Percentiles rank a stretch among this genome's conserved stretches.
Conservation (phyloP, 2,797 vertebrate species). For the Chanos chanos region DNA sequence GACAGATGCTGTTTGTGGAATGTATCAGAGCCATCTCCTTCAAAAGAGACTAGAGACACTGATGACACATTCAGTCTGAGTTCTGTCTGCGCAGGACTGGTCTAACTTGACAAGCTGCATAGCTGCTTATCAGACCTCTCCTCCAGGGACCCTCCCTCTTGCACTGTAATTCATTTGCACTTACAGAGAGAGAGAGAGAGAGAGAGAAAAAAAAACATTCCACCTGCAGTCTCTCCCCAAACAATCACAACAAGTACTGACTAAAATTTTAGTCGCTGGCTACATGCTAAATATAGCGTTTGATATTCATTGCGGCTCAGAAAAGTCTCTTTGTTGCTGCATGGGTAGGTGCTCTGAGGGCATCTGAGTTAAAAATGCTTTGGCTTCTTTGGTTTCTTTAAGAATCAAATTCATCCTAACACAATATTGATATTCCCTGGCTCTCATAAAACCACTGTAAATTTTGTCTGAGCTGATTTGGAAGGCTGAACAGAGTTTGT, state of each 20-base stretch:
- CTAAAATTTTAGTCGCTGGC: neutral
- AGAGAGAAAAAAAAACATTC: constrained; percentile 59
- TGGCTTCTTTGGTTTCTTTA: no score
- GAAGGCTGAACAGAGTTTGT: constrained; percentile 28
- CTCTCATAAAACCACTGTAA: no score
- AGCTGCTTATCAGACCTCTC: constrained; percentile 52
- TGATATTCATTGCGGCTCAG: no score
- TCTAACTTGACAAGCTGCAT: constrained; percentile 34
- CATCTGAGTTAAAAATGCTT: constrained; percentile 50
- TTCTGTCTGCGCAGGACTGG: constrained; percentile 29
- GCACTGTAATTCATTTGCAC: constrained; percentile 53
- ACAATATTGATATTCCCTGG: constrained; percentile 50
- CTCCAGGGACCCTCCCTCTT: constrained; percentile 30
- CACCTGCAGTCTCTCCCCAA: constrained; percentile 25
- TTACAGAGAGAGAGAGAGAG: no score
- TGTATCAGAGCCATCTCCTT: constrained; percentile 11
- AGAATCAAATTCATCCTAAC: constrained; percentile 15
- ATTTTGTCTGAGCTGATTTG: constrained; percentile 38
- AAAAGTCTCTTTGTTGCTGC: constrained; percentile 23
- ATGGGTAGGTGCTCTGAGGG: constrained; percentile 33
- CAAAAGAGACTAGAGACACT: constrained; percentile 3
- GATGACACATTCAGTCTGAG: constrained; percentile 27
- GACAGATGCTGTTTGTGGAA: constrained; percentile 45
- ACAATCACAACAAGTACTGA: constrained; percentile 28
- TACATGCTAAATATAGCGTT: no score